phyloP scores from a whole-genome alignment of 1,140 invertebrate species.

The Drosophila oshimai region DNA sequence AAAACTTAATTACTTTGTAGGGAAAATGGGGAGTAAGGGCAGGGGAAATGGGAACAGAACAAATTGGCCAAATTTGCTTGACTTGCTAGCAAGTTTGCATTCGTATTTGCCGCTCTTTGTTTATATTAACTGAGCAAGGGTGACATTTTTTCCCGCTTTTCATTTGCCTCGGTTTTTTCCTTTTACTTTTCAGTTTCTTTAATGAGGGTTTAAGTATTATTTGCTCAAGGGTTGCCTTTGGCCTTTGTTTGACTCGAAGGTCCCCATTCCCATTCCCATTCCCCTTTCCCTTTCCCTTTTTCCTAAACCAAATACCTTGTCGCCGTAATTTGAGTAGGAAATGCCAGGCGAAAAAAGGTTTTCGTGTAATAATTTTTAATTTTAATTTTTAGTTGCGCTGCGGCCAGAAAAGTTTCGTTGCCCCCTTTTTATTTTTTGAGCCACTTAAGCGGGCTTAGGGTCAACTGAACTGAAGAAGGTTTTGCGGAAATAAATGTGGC shows the following conservation, averaged over 20 bases:
- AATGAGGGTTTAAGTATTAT: conserved; percentile 81
- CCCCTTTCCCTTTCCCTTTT: background rate
- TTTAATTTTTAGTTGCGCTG: conserved; percentile 75
- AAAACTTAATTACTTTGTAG: conserved; percentile 73
- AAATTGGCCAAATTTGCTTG: conserved; percentile 79
- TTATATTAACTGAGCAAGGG: conserved; percentile 77
- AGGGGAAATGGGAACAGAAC: conserved; percentile 29
- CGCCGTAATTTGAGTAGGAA: conserved; percentile 47
- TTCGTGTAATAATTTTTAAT: conserved; percentile 75
- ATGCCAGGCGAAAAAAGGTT: conserved; percentile 18
- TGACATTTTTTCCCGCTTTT: conserved; percentile 51
- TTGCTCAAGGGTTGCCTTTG: conserved; percentile 73
- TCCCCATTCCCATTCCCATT: too few relatives aligned
- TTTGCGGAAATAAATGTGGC: conserved; percentile 30
- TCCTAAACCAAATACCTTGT: conserved; percentile 48
- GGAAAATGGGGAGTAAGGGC: background rate
- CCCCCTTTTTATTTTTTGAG: conserved; percentile 15
- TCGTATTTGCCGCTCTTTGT: conserved; percentile 64
- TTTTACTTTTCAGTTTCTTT: conserved; percentile 57
- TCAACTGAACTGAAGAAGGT: conserved; percentile 12
- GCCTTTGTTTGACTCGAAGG: conserved; percentile 62
- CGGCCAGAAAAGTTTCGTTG: conserved; percentile 35
- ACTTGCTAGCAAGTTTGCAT: conserved; percentile 68
- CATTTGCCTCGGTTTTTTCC: background rate
- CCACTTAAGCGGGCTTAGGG: conserved; percentile 47